Evolutionary conservation across 2,888 invertebrate genomes (phyloP).

Genomic region (Rhyacophila evoluta): DNA sequence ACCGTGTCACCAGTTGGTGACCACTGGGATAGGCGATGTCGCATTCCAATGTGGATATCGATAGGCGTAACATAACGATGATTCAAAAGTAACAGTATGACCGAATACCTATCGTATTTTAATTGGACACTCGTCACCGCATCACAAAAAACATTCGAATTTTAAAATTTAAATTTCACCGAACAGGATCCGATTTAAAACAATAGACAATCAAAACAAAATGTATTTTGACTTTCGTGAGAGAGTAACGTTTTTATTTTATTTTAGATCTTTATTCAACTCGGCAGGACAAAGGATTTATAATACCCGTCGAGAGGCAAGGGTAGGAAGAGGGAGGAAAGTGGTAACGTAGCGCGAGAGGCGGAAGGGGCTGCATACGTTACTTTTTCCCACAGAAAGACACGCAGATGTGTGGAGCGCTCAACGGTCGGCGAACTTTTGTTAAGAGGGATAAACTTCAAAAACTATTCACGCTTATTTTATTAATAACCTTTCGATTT

Average conservation of each 20-base stretch:
- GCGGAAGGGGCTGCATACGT: slow-evolving; percentile 72
- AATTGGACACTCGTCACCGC: neutral
- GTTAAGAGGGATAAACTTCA: neutral
- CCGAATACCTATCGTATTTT: neutral
- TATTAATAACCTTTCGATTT: neutral
- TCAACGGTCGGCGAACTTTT: slow-evolving; percentile 20
- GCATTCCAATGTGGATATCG: neutral
- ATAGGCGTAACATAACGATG: neutral
- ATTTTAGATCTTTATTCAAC: neutral
- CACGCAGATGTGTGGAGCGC: slow-evolving; percentile 2
- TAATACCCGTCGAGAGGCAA: slow-evolving; percentile 26
- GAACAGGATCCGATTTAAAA: too few relatives aligned
- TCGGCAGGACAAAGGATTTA: slow-evolving; percentile 13
- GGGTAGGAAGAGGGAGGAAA: slow-evolving; percentile 57
- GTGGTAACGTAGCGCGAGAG: slow-evolving; percentile 65
- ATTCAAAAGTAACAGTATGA: neutral
- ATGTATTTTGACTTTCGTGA: too few relatives aligned
- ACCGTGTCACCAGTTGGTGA: too few relatives aligned
- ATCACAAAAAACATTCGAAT: too few relatives aligned
- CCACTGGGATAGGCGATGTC: neutral
- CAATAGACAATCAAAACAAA: too few relatives aligned
- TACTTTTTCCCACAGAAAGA: slow-evolving; percentile 70
- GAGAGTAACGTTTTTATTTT: too few relatives aligned
- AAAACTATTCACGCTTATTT: neutral
- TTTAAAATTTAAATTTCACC: too few relatives aligned